Conservation (phyloP, 2,113 vertebrate genomes). For the Alethe castanea region DNA sequence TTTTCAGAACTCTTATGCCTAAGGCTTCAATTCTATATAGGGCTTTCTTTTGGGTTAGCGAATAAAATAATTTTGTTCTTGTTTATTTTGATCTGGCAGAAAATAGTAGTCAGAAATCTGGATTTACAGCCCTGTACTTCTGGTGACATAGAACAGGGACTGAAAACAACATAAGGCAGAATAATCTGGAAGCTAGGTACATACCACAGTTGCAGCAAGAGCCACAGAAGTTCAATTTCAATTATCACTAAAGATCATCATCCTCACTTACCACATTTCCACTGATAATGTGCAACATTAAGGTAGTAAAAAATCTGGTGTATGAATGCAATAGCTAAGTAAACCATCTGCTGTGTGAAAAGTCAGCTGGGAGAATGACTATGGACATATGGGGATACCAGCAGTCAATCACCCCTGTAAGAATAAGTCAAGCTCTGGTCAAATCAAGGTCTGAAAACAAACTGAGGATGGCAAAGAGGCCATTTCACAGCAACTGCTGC, state of each 20-base stretch:
- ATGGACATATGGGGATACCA: slow-evolving; percentile 15
- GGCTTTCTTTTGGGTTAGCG: neutral
- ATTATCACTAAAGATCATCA: slow-evolving; percentile 34
- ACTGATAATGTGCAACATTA: slow-evolving; percentile 31
- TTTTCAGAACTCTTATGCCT: neutral
- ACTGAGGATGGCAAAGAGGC: neutral
- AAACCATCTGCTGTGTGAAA: slow-evolving; percentile 50
- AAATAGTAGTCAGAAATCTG: neutral
- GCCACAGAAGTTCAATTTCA: slow-evolving; percentile 37
- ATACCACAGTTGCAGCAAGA: neutral
- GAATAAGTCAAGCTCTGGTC: neutral
- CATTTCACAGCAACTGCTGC: neutral
- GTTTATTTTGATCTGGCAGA: neutral
- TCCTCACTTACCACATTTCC: slow-evolving; percentile 28
- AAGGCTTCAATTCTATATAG: neutral
- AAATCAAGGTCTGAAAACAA: neutral
- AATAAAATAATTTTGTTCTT: neutral
- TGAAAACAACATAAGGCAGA: slow-evolving; percentile 9
- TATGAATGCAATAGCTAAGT: neutral
- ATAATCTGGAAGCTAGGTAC: neutral
- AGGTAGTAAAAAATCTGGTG: slow-evolving; percentile 52
- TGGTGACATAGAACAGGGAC: neutral
- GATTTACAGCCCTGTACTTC: neutral
- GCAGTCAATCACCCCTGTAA: neutral
- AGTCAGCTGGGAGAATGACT: slow-evolving; percentile 19